Conservation (phyloP, 2,888 invertebrate species). For the Drosophila kokeensis region DNA sequence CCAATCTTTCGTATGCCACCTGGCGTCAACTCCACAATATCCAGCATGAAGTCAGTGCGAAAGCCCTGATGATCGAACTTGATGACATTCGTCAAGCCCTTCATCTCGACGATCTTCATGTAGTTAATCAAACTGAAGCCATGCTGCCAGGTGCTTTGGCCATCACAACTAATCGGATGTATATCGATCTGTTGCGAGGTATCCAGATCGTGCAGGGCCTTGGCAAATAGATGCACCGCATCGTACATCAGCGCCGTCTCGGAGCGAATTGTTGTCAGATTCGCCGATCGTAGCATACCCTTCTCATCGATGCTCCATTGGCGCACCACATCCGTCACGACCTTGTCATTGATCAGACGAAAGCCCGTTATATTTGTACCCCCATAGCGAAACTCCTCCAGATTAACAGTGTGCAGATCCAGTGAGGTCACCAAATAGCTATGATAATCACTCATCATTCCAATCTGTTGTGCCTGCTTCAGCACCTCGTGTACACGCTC, state of each 20-base stretch:
- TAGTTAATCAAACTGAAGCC: constrained; percentile 98
- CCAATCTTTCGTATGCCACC: constrained; percentile 94
- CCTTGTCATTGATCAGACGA: constrained; percentile 94
- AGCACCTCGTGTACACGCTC: constrained; percentile 94
- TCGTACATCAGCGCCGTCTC: constrained; percentile 99
- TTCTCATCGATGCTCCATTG: constrained; percentile 93
- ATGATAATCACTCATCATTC: constrained; percentile 98
- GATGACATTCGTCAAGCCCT: constrained; percentile 96
- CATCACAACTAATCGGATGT: constrained; percentile 94
- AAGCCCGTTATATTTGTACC: constrained; percentile 98
- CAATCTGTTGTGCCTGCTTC: constrained; percentile 97
- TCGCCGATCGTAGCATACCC: constrained; percentile 87
- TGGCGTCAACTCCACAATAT: constrained; percentile 95
- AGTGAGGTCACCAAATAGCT: constrained; percentile 96
- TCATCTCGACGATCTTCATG: constrained; percentile 98
- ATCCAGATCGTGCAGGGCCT: constrained; percentile 95
- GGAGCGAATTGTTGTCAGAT: constrained; percentile 86
- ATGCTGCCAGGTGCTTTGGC: constrained; percentile 96
- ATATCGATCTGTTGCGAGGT: constrained; percentile 95
- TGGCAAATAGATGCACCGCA: constrained; percentile 96
- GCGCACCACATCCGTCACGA: constrained; percentile 91
- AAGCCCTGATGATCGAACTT: constrained; percentile 98
- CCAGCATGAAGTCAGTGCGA: constrained; percentile 95
- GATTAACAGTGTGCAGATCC: constrained; percentile 95
- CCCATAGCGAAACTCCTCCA: constrained; percentile 97